These are phyloP conservation scores for Arenicola marina DNA, from an alignment of 2,888 invertebrate species.

Conservation along the genomic window DNA sequence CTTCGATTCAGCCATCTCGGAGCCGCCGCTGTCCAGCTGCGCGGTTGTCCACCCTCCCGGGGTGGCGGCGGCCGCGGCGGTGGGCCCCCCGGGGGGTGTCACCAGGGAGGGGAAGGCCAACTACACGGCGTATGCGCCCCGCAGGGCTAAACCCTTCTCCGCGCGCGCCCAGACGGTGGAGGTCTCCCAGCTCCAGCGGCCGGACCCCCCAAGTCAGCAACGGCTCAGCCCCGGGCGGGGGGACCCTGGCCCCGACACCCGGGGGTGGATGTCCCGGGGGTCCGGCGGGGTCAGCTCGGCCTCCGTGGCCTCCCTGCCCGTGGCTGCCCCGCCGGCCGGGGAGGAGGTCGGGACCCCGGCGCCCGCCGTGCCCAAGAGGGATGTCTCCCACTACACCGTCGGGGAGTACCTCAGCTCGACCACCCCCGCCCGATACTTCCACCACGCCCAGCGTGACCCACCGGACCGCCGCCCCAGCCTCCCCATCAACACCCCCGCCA, in stretches of 20 bases:
- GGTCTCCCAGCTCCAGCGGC: not conserved
- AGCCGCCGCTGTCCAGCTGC: too few relatives aligned
- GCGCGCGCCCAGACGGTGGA: not conserved
- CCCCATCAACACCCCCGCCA: not conserved
- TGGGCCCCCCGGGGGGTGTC: not conserved
- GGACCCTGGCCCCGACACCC: too few relatives aligned
- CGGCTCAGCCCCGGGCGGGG: too few relatives aligned
- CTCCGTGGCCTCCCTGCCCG: too few relatives aligned
- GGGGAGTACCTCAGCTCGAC: not conserved
- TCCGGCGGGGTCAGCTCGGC: too few relatives aligned
- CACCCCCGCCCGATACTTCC: not conserved
- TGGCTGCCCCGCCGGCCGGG: too few relatives aligned
- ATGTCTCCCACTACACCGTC: not conserved
- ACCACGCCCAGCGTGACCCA: not conserved
- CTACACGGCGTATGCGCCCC: not conserved
- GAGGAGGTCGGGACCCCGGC: too few relatives aligned
- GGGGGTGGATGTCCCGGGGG: not conserved
- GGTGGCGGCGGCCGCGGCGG: too few relatives aligned
- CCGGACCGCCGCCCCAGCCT: not conserved
- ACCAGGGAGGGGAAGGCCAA: not conserved
- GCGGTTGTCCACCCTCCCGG: too few relatives aligned
- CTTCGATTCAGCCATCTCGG: constrained; percentile 1
- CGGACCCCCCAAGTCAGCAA: not conserved
- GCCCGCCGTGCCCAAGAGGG: too few relatives aligned
- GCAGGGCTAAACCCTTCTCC: not conserved